These are phyloP conservation scores for Actias luna DNA, from an alignment of 2,888 invertebrate genomes.

Conservation along the genomic window DNA sequence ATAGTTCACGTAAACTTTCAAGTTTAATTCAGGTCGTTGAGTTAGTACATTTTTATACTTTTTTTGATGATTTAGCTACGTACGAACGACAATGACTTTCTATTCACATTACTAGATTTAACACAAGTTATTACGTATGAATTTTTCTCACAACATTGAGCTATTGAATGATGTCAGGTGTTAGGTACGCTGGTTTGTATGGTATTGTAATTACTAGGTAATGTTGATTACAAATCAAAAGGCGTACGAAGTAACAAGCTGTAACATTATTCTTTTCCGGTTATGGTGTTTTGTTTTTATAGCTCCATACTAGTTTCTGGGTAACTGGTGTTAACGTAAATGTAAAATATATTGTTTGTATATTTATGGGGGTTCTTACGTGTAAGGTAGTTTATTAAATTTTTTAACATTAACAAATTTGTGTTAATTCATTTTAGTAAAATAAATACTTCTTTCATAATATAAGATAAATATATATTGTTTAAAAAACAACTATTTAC, in stretches of 20 bases:
- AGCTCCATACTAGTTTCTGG: neutral
- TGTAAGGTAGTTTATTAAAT: too few species aligned
- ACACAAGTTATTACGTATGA: slow-evolving; percentile 14
- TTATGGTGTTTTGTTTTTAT: too few species aligned
- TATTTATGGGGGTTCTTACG: neutral
- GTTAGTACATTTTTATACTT: neutral
- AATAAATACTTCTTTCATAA: too few species aligned
- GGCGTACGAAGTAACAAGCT: neutral
- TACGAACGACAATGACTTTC: slow-evolving; percentile 18
- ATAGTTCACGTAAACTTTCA: slow-evolving; percentile 13
- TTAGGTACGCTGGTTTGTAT: neutral
- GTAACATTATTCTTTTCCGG: too few species aligned
- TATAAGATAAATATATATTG: too few species aligned
- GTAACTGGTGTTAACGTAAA: neutral
- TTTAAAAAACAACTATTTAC: too few species aligned
- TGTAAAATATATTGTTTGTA: neutral
- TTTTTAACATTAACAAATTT: too few species aligned
- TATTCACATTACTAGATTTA: slow-evolving; percentile 17
- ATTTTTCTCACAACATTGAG: slow-evolving; percentile 21
- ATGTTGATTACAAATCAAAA: neutral
- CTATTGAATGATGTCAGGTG: slow-evolving; percentile 14
- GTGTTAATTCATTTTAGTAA: too few species aligned
- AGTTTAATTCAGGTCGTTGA: slow-evolving; percentile 3
- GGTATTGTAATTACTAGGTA: slow-evolving; percentile 2
- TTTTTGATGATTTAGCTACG: slow-evolving; percentile 7